A percentile compares a stretch with the other conserved stretches of the same genome.
Evolutionary conservation across 2,888 invertebrate genomes (phyloP).

Genomic region (Andricus quercusramuli): DNA sequence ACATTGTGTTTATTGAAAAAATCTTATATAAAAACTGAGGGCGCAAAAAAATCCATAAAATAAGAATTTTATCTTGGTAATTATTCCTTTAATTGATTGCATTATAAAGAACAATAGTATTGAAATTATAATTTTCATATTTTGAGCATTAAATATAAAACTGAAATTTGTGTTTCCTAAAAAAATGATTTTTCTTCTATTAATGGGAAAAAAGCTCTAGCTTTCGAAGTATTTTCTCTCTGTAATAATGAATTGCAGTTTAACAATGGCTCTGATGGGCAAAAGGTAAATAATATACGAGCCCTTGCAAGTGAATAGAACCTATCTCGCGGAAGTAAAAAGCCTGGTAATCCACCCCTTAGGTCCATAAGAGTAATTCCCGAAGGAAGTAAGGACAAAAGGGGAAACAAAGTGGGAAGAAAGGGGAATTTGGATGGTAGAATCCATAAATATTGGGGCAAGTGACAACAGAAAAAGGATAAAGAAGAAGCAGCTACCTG

Average conservation of each 20-base stretch:
- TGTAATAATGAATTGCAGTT: conserved; percentile 4
- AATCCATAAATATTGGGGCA: conserved; percentile 64
- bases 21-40: too few relatives aligned
- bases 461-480: conserved; percentile 54
- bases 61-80: too few relatives aligned
- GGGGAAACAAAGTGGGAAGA: conserved; percentile 43
- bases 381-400: conserved; percentile 20
- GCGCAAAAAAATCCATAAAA: too few relatives aligned
- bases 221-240: too few relatives aligned
- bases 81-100: too few relatives aligned
- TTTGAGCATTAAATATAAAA: too few relatives aligned
- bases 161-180: too few relatives aligned
- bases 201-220: too few relatives aligned
- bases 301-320: background rate
- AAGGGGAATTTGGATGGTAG: conserved; percentile 44
- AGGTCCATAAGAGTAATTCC: conserved; percentile 49
- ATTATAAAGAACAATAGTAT: too few relatives aligned
- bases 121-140: too few relatives aligned
- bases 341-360: conserved; percentile 46
- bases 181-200: too few relatives aligned
- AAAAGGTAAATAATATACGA: conserved; percentile 13
- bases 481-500: conserved; percentile 49
- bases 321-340: conserved; percentile 43
- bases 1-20: too few relatives aligned
- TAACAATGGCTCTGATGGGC: background rate